Conservation (phyloP, 2,113 vertebrate species). For the Takifugu bimaculatus region DNA sequence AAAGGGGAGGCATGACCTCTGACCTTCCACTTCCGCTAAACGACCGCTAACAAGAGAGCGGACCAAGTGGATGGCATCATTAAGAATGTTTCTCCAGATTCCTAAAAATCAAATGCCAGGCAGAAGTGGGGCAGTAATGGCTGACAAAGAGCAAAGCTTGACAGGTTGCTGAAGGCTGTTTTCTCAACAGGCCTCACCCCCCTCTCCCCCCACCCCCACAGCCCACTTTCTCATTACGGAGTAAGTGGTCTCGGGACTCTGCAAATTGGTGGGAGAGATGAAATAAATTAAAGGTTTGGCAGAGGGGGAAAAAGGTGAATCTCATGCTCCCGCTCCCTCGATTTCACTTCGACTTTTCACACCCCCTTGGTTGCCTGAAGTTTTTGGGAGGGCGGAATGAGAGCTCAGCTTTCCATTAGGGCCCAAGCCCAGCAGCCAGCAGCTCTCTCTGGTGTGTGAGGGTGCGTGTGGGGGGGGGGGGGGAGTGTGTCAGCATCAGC, state of each 20-base stretch:
- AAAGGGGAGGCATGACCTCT: no score
- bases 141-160: no score
- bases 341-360: constrained; percentile 14
- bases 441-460: constrained; percentile 57
- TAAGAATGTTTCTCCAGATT: neutral
- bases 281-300: constrained; percentile 56
- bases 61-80: no score
- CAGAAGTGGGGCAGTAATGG: no score
- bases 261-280: constrained; percentile 52
- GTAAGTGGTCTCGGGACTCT: constrained; percentile 44
- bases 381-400: constrained; percentile 62
- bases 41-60: no score
- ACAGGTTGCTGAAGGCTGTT: constrained; percentile 25
- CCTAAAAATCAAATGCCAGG: constrained; percentile 3
- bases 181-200: constrained; percentile 25
- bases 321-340: constrained; percentile 27
- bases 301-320: constrained; percentile 36
- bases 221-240: constrained; percentile 40
- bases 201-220: constrained; percentile 5
- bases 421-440: constrained; percentile 52
- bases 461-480: constrained; percentile 36
- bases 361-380: constrained; percentile 44
- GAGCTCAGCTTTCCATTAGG: constrained; percentile 71
- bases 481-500: neutral
- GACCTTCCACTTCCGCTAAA: no score